These are phyloP conservation scores for Margarornis squamiger DNA, from an alignment of 2,797 vertebrate species.

Conservation along the genomic window DNA sequence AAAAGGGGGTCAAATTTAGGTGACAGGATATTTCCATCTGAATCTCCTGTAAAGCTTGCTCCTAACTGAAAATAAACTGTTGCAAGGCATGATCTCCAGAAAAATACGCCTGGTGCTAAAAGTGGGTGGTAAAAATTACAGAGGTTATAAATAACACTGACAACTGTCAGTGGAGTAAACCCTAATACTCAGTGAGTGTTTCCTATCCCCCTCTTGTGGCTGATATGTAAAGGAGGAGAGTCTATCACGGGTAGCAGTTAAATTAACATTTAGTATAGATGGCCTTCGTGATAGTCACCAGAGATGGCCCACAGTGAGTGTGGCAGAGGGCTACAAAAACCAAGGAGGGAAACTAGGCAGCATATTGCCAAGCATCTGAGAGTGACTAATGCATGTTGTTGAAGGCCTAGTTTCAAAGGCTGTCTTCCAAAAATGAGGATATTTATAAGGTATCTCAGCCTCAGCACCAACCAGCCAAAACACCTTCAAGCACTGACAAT, in stretches of 20 bases:
- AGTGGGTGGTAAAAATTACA: background rate
- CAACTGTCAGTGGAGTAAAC: background rate
- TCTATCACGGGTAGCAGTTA: background rate
- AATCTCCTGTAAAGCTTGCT: background rate
- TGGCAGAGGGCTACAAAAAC: background rate
- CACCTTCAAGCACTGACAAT: background rate
- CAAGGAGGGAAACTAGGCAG: background rate
- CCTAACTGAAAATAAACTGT: background rate
- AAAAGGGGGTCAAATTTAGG: background rate
- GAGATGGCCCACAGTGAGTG: background rate
- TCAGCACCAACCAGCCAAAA: background rate
- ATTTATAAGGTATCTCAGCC: background rate
- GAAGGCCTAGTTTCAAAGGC: background rate
- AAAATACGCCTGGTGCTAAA: background rate
- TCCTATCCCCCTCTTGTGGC: conserved; percentile 65
- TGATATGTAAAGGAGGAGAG: background rate
- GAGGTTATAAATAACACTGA: background rate
- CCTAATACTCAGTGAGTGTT: background rate
- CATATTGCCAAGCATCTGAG: background rate
- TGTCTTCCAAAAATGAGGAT: background rate
- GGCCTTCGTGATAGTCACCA: background rate
- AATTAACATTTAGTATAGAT: background rate
- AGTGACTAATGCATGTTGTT: background rate
- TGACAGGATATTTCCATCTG: background rate
- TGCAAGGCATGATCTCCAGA: background rate